Evolutionary conservation across 1,140 invertebrate genomes (phyloP).

Genomic region (Drosophila yakuba): DNA sequence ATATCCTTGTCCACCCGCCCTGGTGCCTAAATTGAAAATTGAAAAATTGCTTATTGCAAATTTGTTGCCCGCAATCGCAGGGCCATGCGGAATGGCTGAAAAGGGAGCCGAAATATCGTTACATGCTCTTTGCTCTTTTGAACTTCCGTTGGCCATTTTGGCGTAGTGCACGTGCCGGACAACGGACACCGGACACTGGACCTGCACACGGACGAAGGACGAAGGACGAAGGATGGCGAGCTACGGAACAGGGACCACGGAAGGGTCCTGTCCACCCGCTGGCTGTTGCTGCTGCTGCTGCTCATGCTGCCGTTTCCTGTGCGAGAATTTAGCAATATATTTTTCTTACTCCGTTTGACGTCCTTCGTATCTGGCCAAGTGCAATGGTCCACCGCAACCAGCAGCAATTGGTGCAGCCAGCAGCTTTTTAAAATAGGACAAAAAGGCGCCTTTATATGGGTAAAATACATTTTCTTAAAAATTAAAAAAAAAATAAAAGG

Average conservation of each 20-base stretch:
- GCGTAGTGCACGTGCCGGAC: slow-evolving; percentile 70
- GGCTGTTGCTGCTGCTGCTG: slow-evolving; percentile 33
- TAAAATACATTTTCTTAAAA: too few relatives aligned
- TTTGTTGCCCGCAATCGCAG: slow-evolving; percentile 80
- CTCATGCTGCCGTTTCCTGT: slow-evolving; percentile 58
- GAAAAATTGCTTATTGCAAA: slow-evolving; percentile 82
- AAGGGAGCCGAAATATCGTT: slow-evolving; percentile 48
- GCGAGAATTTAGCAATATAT: slow-evolving; percentile 76
- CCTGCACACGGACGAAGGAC: neutral
- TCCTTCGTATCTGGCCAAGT: slow-evolving; percentile 52
- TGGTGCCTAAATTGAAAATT: slow-evolving; percentile 80
- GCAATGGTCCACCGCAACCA: slow-evolving; percentile 20
- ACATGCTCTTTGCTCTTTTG: slow-evolving; percentile 77
- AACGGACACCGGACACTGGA: slow-evolving; percentile 14
- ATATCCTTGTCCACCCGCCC: slow-evolving; percentile 55
- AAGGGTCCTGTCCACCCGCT: slow-evolving; percentile 42
- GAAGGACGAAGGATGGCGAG: neutral
- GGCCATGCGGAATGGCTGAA: slow-evolving; percentile 44
- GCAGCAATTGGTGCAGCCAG: slow-evolving; percentile 30
- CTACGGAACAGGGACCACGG: slow-evolving; percentile 10
- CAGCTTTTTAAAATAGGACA: neutral
- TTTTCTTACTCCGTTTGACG: slow-evolving; percentile 74
- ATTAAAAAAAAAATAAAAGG: too few relatives aligned
- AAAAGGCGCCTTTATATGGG: neutral
- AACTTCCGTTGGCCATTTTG: slow-evolving; percentile 77